Conservation (phyloP, 92 coral and sea anemone genomes). For the Palythoa heliodiscus region DNA sequence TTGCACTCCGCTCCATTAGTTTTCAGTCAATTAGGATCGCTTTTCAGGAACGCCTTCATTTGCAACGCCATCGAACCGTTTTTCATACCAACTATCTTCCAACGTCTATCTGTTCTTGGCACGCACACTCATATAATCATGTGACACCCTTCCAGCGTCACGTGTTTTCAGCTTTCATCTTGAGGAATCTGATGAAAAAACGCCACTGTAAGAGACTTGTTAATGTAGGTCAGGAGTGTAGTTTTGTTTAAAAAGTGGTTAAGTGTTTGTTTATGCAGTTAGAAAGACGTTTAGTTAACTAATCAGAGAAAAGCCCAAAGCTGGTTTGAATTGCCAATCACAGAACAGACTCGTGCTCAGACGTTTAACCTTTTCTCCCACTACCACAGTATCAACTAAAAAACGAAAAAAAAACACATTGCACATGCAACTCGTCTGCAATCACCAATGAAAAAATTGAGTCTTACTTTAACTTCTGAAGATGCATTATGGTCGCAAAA, state of each 20-base stretch:
- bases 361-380: not conserved
- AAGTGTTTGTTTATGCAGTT: not conserved
- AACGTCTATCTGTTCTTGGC: not conserved
- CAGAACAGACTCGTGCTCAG: not conserved
- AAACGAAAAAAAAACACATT: not conserved
- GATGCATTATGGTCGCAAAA: not conserved
- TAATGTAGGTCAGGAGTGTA: not conserved
- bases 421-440: not conserved
- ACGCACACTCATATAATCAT: conserved; percentile 32
- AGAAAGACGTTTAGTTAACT: not conserved
- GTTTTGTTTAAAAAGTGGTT: not conserved
- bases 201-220: not conserved
- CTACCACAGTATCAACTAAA: not conserved
- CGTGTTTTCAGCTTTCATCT: conserved; percentile 60
- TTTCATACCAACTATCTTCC: not conserved
- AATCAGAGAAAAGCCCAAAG: not conserved
- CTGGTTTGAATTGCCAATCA: not conserved
- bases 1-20: not conserved
- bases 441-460: not conserved
- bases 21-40: not conserved
- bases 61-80: not conserved
- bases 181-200: conserved; percentile 49
- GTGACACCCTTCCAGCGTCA: conserved; percentile 45
- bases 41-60: conserved; percentile 1
- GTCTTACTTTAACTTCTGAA: not conserved